Base-by-base conservation (phyloP, 2,888 invertebrate genomes). In the Timandra comae region DNA sequence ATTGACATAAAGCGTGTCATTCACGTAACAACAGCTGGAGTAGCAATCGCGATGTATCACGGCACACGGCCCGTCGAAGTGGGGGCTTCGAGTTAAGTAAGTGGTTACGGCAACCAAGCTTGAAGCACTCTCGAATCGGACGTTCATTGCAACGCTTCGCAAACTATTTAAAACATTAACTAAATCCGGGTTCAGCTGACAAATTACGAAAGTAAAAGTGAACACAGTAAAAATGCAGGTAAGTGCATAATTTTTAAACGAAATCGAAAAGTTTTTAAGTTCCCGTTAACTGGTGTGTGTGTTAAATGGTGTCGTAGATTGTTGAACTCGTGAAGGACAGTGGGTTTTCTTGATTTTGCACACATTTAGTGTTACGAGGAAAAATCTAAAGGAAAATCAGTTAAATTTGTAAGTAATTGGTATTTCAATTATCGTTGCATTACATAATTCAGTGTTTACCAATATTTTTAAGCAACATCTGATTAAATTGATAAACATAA, bases 101-200 rank as follows among this genome's bases (percentile, higher is more conserved):
- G 81, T 75, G 69, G 79, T 85, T 84, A 81, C 76, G 64, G 72
- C 78, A 81, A 66, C 52, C 53, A 35, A 28, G 49, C 47, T 49
- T 54, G 61, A 70, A 9, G 63, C 82, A 81, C 68, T 81, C 80
- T 60, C 75, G 57, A 63, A 49, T 55, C 62, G 63, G 61, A 58
- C 76, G 68, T 51, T 52, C 60, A 39, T 55, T 52, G 52, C 52
- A 60, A 59, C 78, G 75, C 67, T 66, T 56, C 62, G 66, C 61
- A 57, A 59, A 44, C 39, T 49, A 40, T 52, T 68, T 63, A 58
- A 63, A 70, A 67, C 58, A 53, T 57, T 58, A 62, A 58, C 43
- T 34, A 68, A 60, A 77, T 76, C 71, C 78, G 72, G 77, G 74
- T 76, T 71, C 68, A 49, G 48, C 44, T 37, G 33, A 31, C 41